These are phyloP conservation scores for Eupithecia pulchellata DNA, from an alignment of 2,888 invertebrate species.

Conservation along the genomic window DNA sequence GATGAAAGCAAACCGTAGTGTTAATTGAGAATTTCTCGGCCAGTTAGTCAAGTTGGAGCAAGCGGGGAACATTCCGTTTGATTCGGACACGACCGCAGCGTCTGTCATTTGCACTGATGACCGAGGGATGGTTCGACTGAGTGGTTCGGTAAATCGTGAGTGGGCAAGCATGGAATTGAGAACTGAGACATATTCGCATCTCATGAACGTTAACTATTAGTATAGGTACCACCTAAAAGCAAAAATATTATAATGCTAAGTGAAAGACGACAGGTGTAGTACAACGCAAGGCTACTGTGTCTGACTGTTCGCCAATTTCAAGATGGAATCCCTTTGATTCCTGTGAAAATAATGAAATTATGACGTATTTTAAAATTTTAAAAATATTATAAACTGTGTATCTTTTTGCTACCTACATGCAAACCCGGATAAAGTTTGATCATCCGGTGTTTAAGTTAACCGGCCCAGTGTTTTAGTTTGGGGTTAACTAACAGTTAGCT, in stretches of 20 bases:
- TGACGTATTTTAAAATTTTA: neutral
- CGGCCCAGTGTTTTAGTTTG: too few relatives aligned
- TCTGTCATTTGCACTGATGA: constrained; percentile 36
- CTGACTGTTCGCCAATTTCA: neutral
- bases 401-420: neutral
- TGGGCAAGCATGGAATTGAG: neutral
- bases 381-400: neutral
- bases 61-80: constrained; percentile 33
- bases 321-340: neutral
- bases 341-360: neutral
- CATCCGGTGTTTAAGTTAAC: neutral
- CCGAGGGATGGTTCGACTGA: constrained; percentile 9
- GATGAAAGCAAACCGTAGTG: constrained; percentile 30
- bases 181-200: neutral
- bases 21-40: constrained; percentile 37
- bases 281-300: neutral
- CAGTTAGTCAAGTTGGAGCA: constrained; percentile 29
- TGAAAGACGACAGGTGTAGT: neutral
- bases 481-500: neutral
- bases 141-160: constrained; percentile 8
- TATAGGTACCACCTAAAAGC: neutral
- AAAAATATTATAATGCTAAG: neutral
- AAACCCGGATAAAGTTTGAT: neutral
- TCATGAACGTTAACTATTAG: neutral
- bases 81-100: constrained; percentile 37